Conservation (phyloP, 2,113 vertebrate genomes). For the Merops nubicus region DNA sequence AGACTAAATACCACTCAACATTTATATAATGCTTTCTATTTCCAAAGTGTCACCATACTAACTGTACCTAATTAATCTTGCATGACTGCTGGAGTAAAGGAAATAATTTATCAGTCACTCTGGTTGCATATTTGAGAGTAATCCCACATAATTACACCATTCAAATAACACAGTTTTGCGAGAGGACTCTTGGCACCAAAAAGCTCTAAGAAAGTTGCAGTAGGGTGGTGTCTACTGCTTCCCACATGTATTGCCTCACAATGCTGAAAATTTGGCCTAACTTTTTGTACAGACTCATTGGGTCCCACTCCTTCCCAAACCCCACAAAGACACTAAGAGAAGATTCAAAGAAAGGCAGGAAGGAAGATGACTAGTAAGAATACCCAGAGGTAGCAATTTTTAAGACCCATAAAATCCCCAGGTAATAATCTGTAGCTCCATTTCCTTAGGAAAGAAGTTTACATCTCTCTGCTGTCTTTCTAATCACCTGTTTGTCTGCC, state of each 20-base stretch:
- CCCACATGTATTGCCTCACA: not conserved
- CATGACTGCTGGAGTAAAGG: not conserved
- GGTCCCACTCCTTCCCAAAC: not conserved
- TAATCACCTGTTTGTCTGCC: slow-evolving; percentile 21
- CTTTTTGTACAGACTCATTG: not conserved
- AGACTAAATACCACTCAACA: not conserved
- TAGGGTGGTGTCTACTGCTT: not conserved
- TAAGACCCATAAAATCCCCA: slow-evolving; percentile 3
- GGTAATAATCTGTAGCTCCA: not conserved
- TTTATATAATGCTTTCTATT: not conserved
- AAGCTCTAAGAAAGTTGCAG: not conserved
- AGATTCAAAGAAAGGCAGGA: slow-evolving; percentile 30
- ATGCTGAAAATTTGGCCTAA: not conserved
- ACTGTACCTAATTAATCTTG: slow-evolving; percentile 14
- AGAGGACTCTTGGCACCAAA: not conserved
- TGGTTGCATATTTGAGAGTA: slow-evolving; percentile 13
- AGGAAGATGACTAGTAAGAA: slow-evolving; percentile 28
- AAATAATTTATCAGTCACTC: not conserved
- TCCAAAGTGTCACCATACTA: not conserved
- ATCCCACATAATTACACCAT: not conserved
- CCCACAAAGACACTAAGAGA: not conserved
- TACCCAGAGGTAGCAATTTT: slow-evolving; percentile 26
- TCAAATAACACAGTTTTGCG: not conserved
- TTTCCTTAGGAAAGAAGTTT: slow-evolving; percentile 51
- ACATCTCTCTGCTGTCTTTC: slow-evolving; percentile 48